Percentiles rank a stretch among this genome's conserved stretches.
Conservation (phyloP, 2,888 invertebrate species). For the Odontocerum albicorne region DNA sequence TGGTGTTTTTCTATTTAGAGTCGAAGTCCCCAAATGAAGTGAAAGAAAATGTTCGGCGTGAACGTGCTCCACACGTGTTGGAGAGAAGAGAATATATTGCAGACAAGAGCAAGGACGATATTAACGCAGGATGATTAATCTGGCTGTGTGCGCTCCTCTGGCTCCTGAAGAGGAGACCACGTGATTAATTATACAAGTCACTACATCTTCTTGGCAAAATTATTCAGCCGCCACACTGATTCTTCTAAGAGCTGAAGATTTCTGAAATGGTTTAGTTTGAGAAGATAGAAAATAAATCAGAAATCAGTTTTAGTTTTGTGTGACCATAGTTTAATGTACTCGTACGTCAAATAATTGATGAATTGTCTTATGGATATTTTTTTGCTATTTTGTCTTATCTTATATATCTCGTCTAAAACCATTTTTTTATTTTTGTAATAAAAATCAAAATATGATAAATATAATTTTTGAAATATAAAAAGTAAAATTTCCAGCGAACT, state of each 20-base stretch:
- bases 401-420: too few species aligned
- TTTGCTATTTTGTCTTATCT: too few species aligned
- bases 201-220: not conserved
- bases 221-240: not conserved
- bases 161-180: not conserved
- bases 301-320: too few species aligned
- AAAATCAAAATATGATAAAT: too few species aligned
- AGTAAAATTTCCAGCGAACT: too few species aligned
- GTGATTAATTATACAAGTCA: not conserved
- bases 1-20: not conserved
- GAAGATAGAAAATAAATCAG: not conserved
- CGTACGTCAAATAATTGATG: too few species aligned
- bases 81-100: not conserved
- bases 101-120: not conserved
- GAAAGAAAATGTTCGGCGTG: not conserved
- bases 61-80: not conserved
- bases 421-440: too few species aligned
- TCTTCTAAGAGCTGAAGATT: not conserved
- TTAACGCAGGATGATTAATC: not conserved
- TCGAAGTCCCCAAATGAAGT: not conserved
- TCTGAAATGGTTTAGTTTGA: not conserved
- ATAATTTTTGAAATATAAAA: too few species aligned
- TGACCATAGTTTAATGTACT: too few species aligned
- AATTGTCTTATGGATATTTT: too few species aligned
- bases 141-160: not conserved